Evolutionary conservation across 2,888 invertebrate species (phyloP).

Genomic region (Mechanitis mazaeus): DNA sequence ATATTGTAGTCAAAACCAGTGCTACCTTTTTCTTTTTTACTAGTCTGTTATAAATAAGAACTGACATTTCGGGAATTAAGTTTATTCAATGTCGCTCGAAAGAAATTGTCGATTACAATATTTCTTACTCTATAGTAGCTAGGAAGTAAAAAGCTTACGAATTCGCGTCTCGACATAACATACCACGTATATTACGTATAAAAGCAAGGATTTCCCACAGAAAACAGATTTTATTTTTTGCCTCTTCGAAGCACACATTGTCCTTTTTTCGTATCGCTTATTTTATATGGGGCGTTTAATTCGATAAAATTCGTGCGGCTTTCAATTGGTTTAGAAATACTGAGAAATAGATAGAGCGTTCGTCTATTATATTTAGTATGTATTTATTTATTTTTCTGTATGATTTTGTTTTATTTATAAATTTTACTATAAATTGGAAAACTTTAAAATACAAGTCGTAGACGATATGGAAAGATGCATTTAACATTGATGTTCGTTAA

Average conservation of each 20-base stretch:
- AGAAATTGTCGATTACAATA: constrained; percentile 1
- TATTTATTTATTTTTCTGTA: neutral
- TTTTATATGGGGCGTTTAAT: constrained; percentile 68
- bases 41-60: neutral
- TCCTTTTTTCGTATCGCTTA: constrained; percentile 63
- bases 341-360: constrained; percentile 42
- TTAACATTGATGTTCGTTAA: no score
- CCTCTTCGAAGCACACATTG: constrained; percentile 49
- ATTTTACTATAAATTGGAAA: no score
- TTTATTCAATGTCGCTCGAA: neutral
- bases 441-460: no score
- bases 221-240: constrained; percentile 51
- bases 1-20: no score
- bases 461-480: no score
- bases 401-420: neutral
- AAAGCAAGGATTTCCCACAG: constrained; percentile 25
- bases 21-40: neutral
- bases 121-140: neutral
- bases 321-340: constrained; percentile 56
- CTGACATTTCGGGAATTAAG: neutral
- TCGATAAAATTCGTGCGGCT: constrained; percentile 63
- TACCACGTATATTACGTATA: constrained; percentile 25
- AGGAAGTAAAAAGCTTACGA: constrained; percentile 9
- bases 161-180: constrained; percentile 14
- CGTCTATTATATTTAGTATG: constrained; percentile 4